phyloP scores from a whole-genome alignment of 2,797 vertebrate species.

The Notoglanidium macrostoma region DNA sequence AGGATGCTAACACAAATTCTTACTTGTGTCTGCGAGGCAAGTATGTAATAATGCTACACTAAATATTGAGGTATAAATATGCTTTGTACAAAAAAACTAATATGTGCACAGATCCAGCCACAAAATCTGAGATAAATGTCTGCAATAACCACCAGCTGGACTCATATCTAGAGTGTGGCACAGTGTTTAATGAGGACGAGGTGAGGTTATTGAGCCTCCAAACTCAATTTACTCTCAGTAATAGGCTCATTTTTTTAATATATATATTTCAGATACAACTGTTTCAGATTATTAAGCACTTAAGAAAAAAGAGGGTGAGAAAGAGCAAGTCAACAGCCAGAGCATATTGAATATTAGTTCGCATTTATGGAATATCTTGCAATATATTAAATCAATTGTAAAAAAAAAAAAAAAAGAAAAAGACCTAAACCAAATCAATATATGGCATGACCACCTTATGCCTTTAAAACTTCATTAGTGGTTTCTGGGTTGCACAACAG shows the following conservation, averaged over 20 bases:
- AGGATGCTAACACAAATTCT: constrained; percentile 15
- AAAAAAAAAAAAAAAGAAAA: background rate
- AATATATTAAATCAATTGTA: background rate
- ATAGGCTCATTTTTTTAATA: background rate
- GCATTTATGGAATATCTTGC: background rate
- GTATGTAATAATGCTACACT: background rate
- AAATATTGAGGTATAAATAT: constrained; percentile 13
- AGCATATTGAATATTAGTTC: background rate
- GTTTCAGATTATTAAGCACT: constrained; percentile 14
- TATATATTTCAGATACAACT: background rate
- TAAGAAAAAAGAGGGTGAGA: background rate
- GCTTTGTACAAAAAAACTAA: background rate
- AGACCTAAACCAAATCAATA: background rate
- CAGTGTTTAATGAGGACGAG: constrained; percentile 11
- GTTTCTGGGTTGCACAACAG: background rate
- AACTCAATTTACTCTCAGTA: constrained; percentile 12
- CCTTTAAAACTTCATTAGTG: background rate
- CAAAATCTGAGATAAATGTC: constrained; percentile 27
- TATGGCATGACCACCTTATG: background rate
- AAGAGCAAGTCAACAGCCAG: background rate
- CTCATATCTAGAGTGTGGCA: background rate
- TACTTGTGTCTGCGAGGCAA: background rate
- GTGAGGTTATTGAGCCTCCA: background rate
- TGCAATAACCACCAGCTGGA: constrained; percentile 35
- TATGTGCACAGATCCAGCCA: background rate